phyloP scores from a whole-genome alignment of 2,888 invertebrate species.

The Mechanitis messenoides region DNA sequence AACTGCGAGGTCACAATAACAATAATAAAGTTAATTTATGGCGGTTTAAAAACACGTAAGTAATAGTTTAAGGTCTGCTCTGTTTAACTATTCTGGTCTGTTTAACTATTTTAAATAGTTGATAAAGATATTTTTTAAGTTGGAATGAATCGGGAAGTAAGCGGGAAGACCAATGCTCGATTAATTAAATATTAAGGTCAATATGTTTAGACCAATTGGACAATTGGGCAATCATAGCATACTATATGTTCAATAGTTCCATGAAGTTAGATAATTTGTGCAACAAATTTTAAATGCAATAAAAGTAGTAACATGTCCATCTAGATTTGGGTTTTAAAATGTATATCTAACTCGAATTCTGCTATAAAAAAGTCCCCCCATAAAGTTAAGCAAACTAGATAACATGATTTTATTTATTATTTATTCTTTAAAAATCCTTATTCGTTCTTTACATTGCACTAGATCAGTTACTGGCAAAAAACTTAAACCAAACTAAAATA shows the following conservation, averaged over 20 bases:
- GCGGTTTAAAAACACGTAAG: conserved; percentile 36
- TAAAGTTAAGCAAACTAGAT: background rate
- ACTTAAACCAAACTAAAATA: background rate
- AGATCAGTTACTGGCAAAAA: conserved; percentile 1
- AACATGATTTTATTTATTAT: no score
- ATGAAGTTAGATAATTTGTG: background rate
- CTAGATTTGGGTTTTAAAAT: no score
- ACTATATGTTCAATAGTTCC: background rate
- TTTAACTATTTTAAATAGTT: no score
- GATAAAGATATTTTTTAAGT: no score
- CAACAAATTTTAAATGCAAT: background rate
- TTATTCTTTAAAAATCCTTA: background rate
- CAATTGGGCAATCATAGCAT: no score
- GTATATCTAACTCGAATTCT: no score
- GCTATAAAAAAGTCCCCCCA: no score
- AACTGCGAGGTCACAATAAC: conserved; percentile 56
- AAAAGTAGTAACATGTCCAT: background rate
- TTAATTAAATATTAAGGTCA: no score
- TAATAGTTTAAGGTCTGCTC: background rate
- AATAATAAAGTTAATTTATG: conserved; percentile 54
- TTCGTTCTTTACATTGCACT: background rate
- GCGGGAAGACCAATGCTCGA: no score
- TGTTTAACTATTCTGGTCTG: no score
- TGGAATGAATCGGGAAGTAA: no score
- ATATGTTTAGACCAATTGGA: no score